These are phyloP conservation scores for Tethya wilhelma DNA, from an alignment of 37 sponge, comb jelly and placozoan genomes.

Conservation along the genomic window DNA sequence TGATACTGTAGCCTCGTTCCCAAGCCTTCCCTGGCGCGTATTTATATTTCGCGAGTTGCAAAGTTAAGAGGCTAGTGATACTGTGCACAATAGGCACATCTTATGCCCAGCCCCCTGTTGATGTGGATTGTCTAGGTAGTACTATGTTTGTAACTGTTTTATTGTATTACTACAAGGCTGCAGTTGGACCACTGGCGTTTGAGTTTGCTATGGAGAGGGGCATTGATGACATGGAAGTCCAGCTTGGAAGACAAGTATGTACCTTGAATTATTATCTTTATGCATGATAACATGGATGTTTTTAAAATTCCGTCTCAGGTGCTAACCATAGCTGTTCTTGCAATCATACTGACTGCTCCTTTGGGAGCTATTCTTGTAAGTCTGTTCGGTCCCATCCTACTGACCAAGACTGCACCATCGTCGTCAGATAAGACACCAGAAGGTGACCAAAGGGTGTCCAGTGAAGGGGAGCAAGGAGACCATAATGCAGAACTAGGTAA, in stretches of 20 bases:
- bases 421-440: too few species aligned
- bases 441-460: too few species aligned
- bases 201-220: slow-evolving; percentile 61
- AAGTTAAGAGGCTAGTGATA: background rate
- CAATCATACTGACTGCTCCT: slow-evolving; percentile 88
- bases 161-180: slow-evolving; percentile 54
- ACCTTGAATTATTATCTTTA: background rate
- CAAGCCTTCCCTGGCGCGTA: background rate
- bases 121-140: too few species aligned
- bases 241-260: slow-evolving; percentile 29
- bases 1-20: background rate
- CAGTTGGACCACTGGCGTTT: slow-evolving; percentile 81
- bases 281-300: background rate
- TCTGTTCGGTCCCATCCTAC: slow-evolving; percentile 77
- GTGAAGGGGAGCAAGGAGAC: too few species aligned
- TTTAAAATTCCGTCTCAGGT: slow-evolving; percentile 52
- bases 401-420: slow-evolving; percentile 55
- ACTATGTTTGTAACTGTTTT: too few species aligned
- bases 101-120: too few species aligned
- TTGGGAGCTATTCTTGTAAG: slow-evolving; percentile 77
- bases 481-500: too few species aligned
- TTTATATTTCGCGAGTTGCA: background rate
- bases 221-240: slow-evolving; percentile 10
- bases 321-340: slow-evolving; percentile 85
- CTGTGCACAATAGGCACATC: too few species aligned